Evolutionary conservation across 2,113 vertebrate genomes (phyloP), one percentile per base, ranked within the genome.

Genomic region (Neolamprologus tretocephalus): DNA sequence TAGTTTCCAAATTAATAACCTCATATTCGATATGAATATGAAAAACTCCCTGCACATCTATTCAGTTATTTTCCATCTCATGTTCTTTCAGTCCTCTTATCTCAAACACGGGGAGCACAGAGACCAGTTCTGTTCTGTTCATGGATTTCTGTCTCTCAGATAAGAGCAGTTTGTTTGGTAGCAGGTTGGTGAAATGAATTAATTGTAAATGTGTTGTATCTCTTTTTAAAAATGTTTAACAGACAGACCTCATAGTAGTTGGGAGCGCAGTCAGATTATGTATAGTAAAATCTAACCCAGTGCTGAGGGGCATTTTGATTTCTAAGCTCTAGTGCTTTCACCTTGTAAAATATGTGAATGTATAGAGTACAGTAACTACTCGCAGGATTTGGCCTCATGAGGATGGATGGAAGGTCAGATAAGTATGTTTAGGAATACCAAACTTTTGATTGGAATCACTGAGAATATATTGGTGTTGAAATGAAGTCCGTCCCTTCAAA

Each of bases 1-100:
- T 84, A 58, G 83, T 89, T 47, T 90, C 28, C 75, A 78, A 88
- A 93, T 90, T 57, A 89, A 92, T 86, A 28, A 83, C 14, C 14
- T 28, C 40, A 73, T 26, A 73, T 73, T 73, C 9, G 47, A 87
- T 83, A 63, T 83, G 73, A 91, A 89, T 93, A 87, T 89, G 54
- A 90, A 93, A 89, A 84, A 21, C 2, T 5, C 81, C 37, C 54
- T 80, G 45, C 45, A 63, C 23, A 42, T 68, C 10, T 63, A 21
- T 31, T 71, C 42, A 10, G 9, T 51, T 51, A 33, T 26, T n/a
- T 53, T 54, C 7, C n/a, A 61, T 45, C 14, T 55, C 57, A 78
- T 40, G 61, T 55, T 86, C 19, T 35, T 11, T 31, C 23, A 26
- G 71, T 45, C 49, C 57, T 86, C 37, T 89, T 58, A 13, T 57